Conservation (phyloP, 1,140 invertebrate genomes). For the Lethrus apterus region DNA sequence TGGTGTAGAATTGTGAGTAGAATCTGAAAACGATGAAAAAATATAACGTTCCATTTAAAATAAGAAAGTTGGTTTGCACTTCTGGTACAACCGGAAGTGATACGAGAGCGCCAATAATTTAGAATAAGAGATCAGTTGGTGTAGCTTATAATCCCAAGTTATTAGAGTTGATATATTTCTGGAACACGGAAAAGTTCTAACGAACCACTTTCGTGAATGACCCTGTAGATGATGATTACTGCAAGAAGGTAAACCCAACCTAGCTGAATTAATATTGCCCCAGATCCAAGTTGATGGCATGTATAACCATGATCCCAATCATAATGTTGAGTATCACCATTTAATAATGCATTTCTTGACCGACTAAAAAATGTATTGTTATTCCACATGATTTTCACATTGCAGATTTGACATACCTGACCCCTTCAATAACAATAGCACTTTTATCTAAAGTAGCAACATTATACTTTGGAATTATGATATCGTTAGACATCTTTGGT, state of each 20-base stretch:
- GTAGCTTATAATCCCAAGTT: too few relatives aligned
- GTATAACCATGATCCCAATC: constrained; percentile 99
- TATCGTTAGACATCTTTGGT: constrained; percentile 69
- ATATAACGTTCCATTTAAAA: too few relatives aligned
- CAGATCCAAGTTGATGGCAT: constrained; percentile 95
- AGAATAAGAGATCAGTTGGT: too few relatives aligned
- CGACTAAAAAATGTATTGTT: constrained; percentile 53
- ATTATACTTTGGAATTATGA: constrained; percentile 80
- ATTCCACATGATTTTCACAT: too few relatives aligned
- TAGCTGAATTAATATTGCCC: constrained; percentile 89
- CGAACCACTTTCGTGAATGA: too few relatives aligned
- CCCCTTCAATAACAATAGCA: constrained; percentile 93
- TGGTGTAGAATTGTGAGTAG: too few relatives aligned
- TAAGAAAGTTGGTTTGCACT: too few relatives aligned
- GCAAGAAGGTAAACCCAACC: constrained; percentile 45
- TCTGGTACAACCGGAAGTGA: too few relatives aligned
- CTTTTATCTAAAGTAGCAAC: constrained; percentile 83
- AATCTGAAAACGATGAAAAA: too few relatives aligned
- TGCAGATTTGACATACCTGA: constrained; percentile 50
- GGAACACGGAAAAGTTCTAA: too few relatives aligned
- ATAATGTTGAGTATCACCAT: constrained; percentile 90
- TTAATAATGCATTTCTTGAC: constrained; percentile 88
- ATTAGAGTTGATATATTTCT: too few relatives aligned
- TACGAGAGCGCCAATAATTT: too few relatives aligned
- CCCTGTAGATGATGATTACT: background rate